phyloP scores from a whole-genome alignment of 2,797 vertebrate genomes.

The Peromyscus aztecus region DNA sequence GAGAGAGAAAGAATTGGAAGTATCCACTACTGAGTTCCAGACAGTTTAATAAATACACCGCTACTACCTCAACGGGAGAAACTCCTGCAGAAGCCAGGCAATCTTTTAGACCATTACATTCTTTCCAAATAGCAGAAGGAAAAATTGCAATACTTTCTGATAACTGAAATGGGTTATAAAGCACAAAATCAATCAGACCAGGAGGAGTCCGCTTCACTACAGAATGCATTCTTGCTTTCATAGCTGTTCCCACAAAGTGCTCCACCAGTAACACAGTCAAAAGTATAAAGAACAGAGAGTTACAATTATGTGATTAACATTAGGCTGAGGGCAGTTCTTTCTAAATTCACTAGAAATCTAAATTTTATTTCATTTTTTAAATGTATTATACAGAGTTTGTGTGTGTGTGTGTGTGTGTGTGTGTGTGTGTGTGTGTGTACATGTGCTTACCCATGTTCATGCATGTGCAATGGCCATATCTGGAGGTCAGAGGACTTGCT shows the following conservation, averaged over 20 bases:
- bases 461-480: background rate
- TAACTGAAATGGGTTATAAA: conserved; percentile 78
- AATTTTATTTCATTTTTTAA: background rate
- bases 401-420: no score
- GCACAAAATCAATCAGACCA: conserved; percentile 67
- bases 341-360: background rate
- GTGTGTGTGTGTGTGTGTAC: no score
- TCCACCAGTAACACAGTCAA: conserved; percentile 51
- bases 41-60: conserved; percentile 70
- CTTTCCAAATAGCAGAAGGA: conserved; percentile 72
- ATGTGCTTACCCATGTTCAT: background rate
- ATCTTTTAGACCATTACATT: conserved; percentile 70
- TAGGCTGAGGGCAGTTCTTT: background rate
- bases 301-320: background rate
- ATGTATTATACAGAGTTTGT: background rate
- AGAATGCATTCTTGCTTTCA: conserved; percentile 1
- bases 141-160: conserved; percentile 75
- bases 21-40: conserved; percentile 63
- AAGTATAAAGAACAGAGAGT: background rate
- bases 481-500: background rate
- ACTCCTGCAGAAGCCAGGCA: conserved; percentile 65
- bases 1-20: conserved; percentile 49
- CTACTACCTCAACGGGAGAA: conserved; percentile 78
- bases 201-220: conserved; percentile 64
- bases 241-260: conserved; percentile 64